Evolutionary conservation across 2,797 vertebrate genomes (phyloP).

Genomic region (Dryobates pubescens): DNA sequence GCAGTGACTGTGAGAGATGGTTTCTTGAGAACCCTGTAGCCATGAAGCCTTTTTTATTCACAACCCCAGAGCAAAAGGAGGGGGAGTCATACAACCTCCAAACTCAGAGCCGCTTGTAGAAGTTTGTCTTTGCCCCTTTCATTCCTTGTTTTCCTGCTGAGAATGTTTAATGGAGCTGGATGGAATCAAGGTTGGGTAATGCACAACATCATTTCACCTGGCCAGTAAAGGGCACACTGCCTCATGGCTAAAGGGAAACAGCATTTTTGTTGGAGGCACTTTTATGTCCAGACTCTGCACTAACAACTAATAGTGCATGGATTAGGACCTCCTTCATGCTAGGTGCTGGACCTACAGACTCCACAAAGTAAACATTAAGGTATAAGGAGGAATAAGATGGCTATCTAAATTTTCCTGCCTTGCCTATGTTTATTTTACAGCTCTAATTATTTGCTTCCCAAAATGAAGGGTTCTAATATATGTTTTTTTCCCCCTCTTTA

Average conservation of each 20-base stretch:
- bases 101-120: background rate
- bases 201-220: background rate
- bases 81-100: background rate
- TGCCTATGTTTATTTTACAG: background rate
- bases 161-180: background rate
- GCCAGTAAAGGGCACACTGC: background rate
- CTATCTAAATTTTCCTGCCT: background rate
- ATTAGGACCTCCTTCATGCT: background rate
- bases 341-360: background rate
- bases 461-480: background rate
- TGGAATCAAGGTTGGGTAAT: background rate
- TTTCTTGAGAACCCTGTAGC: background rate
- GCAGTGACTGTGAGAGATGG: background rate
- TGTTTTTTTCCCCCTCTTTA: background rate
- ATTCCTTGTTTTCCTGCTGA: background rate
- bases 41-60: background rate
- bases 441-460: background rate
- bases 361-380: background rate
- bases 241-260: background rate
- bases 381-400: background rate
- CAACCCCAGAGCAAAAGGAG: background rate
- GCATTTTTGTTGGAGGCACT: background rate
- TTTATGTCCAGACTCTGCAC: background rate
- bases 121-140: background rate
- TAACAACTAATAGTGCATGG: background rate